Evolutionary conservation across 1,140 invertebrate genomes (phyloP).

Genomic region (Acromyrmex charruanus): DNA sequence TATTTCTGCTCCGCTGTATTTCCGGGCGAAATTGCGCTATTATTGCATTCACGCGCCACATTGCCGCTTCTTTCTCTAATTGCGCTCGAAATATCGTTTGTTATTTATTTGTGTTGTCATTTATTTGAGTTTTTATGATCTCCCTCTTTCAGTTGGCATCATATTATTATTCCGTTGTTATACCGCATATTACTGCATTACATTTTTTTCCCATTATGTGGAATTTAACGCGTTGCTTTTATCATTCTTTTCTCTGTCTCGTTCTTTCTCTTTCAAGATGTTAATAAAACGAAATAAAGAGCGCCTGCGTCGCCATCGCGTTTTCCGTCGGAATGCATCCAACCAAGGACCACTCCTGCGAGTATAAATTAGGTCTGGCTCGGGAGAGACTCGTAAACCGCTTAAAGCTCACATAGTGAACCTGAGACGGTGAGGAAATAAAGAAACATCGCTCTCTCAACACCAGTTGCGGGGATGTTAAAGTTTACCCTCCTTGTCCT

Average conservation of each 20-base stretch:
- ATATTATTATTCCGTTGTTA: constrained; percentile 17
- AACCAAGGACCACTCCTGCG: neutral
- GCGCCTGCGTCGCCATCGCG: neutral
- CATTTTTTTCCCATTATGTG: constrained; percentile 29
- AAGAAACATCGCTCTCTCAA: constrained; percentile 34
- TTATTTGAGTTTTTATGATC: neutral
- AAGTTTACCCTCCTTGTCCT: neutral
- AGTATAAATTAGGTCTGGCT: constrained; percentile 57
- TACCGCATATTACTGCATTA: constrained; percentile 14
- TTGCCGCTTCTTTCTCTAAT: neutral
- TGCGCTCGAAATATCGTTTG: neutral
- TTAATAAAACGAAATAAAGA: constrained; percentile 46
- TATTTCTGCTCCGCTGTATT: neutral
- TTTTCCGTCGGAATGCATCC: constrained; percentile 30
- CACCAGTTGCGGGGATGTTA: neutral
- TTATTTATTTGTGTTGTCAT: neutral
- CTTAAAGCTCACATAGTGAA: constrained; percentile 23
- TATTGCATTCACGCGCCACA: neutral
- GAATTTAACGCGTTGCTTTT: constrained; percentile 35
- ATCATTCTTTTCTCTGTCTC: neutral
- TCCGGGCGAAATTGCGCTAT: neutral
- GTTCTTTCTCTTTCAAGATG: neutral
- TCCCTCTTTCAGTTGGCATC: neutral
- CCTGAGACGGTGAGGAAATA: constrained; percentile 46
- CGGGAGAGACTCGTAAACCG: constrained; percentile 34